Evolutionary conservation across 1,140 invertebrate species (phyloP), one percentile per base, ranked within the genome.

Genomic region (Globodera ellingtonae): DNA sequence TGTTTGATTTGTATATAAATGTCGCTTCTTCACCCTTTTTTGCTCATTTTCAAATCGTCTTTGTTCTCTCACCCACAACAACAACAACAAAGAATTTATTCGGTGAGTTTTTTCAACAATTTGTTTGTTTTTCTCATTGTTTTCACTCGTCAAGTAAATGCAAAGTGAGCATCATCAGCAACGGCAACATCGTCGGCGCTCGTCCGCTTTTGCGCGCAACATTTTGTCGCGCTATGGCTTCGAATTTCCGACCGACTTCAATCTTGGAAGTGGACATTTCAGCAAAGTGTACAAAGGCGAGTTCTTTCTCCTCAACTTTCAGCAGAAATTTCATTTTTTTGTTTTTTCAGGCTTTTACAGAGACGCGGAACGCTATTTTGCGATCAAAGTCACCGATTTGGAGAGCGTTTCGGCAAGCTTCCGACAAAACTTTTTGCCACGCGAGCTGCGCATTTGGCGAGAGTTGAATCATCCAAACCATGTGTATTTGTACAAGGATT

Each of bases 331-430:
- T 44, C n/a, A 69, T 69, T n/a, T 47, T 70, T 6, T n/a, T n/a
- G n/a, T n/a, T n/a, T n/a, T n/a, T 70, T 6, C 18, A 70, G 67
- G 24, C 48, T 77, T 70, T 9, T 67, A 50, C 69, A 77, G 48
- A n/a, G 75, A 77, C 24, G 59, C 47, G 44, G 21, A 69, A 67
- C 75, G 75, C 62, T 74, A 83, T 79, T 89, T 92, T 5, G 92
- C 92, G 0, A 91, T 92, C 82, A 94, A 94, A 91, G 92, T 94
- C 0, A 93, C 94, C 72, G 93, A 94, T 86, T 92, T 92, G 3
- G 89, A 90, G 4, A 92, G 92, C 80, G 93, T 93, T 0, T 92
- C 93, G 1, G 92, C 92, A 81, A 93, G 94, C 83, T 94, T 94
- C 84, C 90, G 93, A 18, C 89, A 89, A 47, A 92, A 92, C 84